Evolutionary conservation across 2,113 vertebrate genomes (phyloP), one percentile per base, ranked within the genome.

Genomic region (Lepus europaeus): DNA sequence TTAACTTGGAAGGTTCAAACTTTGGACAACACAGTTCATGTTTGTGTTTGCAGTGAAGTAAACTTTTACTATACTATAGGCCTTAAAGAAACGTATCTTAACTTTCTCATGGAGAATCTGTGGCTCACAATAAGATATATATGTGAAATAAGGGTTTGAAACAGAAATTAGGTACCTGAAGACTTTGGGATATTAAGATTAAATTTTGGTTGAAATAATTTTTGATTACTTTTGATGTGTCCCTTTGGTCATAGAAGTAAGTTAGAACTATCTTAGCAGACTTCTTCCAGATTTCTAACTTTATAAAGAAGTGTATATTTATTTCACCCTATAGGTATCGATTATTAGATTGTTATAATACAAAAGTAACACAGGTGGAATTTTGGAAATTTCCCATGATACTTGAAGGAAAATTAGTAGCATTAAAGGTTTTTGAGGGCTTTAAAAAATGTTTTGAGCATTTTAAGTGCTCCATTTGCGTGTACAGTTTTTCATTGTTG

Each of bases 301-400:
- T 89, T 94, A 87, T 70, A 33, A 81, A 80, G 59, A 89, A 70
- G 4, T 74, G 39, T 23, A 14, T 87, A 72, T 74, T 87, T 92
- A 84, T 88, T 80, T 90, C 9, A 63, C 5, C 16, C 29, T 61
- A 66, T 80, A 69, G 3, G 3, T 0, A n/a, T 31, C 72, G 25
- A 49, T 59, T 74, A 31, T 70, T 83, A 59, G 23, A 72, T 83
- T 85, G 27, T 91, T 89, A 0, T 74, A 86, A 33, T 63, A 74
- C 31, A 81, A 36, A 78, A 10, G 5, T 49, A 45, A 51, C 36
- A 61, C 77, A 63, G 51, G 1, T 27, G 1, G 13, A 89, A 74
- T 1, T 69, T 87, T 78, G 16, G 9, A 27, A 89, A 74, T 36
- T 86, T 2, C 51, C 12, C 72, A 22, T 85, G 63, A 70, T 3